phyloP scores from a whole-genome alignment of 2,888 invertebrate species.

The Reticulitermes lucifugus region DNA sequence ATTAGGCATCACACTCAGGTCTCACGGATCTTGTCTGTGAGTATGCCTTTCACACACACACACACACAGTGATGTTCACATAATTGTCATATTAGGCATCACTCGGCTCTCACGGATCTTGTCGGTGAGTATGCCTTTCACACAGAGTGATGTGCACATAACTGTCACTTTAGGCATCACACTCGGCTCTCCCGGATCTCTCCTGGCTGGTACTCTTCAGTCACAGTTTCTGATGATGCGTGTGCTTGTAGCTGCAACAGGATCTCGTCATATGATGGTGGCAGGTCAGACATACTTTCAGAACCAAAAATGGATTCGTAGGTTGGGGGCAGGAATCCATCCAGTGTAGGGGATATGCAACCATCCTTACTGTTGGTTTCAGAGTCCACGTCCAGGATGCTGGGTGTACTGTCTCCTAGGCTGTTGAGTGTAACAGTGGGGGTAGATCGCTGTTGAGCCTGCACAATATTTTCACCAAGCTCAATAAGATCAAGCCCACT shows the following conservation, averaged over 20 bases:
- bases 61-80: no score
- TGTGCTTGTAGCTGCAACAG: conserved; percentile 47
- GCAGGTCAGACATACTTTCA: conserved; percentile 49
- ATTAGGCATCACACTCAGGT: conserved; percentile 55
- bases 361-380: conserved; percentile 69
- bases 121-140: no score
- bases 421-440: conserved; percentile 43
- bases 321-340: conserved; percentile 66
- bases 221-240: conserved; percentile 53
- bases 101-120: no score
- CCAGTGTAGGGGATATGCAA: conserved; percentile 61
- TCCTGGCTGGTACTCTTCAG: conserved; percentile 53
- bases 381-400: conserved; percentile 61
- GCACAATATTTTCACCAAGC: conserved; percentile 66
- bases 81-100: no score
- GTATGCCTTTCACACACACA: no score
- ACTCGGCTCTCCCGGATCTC: conserved; percentile 56
- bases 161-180: no score
- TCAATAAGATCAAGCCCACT: conserved; percentile 67
- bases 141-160: no score
- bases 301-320: conserved; percentile 68
- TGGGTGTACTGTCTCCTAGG: conserved; percentile 61
- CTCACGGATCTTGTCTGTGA: conserved; percentile 55
- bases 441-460: conserved; percentile 61
- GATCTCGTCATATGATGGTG: conserved; percentile 55